phyloP scores from a whole-genome alignment of 2,797 vertebrate species.

The Micrastur ruficollis region DNA sequence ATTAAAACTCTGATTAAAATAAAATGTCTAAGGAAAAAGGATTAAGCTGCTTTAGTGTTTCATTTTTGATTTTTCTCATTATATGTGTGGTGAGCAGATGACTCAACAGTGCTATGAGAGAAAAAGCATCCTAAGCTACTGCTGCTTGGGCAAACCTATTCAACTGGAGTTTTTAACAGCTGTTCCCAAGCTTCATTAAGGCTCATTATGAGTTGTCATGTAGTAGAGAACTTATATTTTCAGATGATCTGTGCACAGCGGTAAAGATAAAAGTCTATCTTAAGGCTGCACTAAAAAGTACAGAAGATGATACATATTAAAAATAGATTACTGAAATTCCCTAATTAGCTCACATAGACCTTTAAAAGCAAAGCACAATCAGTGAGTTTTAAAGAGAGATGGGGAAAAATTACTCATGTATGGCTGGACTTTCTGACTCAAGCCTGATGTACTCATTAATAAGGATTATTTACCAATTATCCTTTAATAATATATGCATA shows the following conservation, averaged over 20 bases:
- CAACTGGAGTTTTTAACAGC: conserved; percentile 75
- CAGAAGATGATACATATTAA: conserved; percentile 78
- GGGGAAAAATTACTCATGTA: conserved; percentile 52
- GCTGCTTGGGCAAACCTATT: conserved; percentile 71
- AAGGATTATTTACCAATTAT: background rate
- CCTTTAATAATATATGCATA: background rate
- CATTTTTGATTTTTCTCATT: conserved; percentile 63
- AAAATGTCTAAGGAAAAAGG: conserved; percentile 68
- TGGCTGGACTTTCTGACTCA: conserved; percentile 38
- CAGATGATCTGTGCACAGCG: conserved; percentile 77
- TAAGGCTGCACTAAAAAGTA: conserved; percentile 80
- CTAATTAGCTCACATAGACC: conserved; percentile 72
- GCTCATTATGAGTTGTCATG: conserved; percentile 81
- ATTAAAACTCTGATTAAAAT: conserved; percentile 75
- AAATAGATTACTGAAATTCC: conserved; percentile 79
- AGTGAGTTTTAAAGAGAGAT: conserved; percentile 63
- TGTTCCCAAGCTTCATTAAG: conserved; percentile 81
- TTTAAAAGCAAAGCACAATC: conserved; percentile 66
- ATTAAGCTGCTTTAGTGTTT: conserved; percentile 58
- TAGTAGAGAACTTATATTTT: conserved; percentile 78
- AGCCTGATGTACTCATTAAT: background rate
- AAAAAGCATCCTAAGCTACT: conserved; percentile 61
- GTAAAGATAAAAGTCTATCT: conserved; percentile 82
- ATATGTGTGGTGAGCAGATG: conserved; percentile 39
- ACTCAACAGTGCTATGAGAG: conserved; percentile 46